Base-by-base conservation (phyloP, 2,888 invertebrate genomes). In the Plusia festucae region DNA sequence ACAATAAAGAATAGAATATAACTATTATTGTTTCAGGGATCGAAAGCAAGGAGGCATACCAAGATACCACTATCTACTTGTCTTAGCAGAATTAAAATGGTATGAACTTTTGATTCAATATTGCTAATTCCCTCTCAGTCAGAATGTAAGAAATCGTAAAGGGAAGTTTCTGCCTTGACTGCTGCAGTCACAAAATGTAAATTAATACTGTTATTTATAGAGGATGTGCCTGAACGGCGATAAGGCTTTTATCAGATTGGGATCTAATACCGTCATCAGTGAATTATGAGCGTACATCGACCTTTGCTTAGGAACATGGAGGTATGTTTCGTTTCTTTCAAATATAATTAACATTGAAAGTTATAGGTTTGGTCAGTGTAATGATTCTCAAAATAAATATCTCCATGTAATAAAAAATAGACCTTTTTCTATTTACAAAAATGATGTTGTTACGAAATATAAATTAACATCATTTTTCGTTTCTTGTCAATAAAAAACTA, bases 121-220 rank as follows among this genome's bases (percentile, higher is more conserved):
- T n/a, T 34, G 13, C 15, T 15, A 15, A 15, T 34, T 34, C 13
- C 13, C 34, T 13, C 15, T 15, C 34, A 34, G 15, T 34, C 34
- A 34, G 15, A 34, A 34, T 34, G 22, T 27, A 34, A 34, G 9
- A 55, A n/a, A 40, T 9, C 22, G 22, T 49, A 53, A 53, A 54
- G 54, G 49, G 24, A 20, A 46, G 9, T 49, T n/a, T 44, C n/a
- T 27, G 44, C 34, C 32, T 65, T 44, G 62, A 46, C 52, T 58
- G 30, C 55, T 9, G 34, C 18, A 34, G 55, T 59, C 27, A 22
- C 18, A 59, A 59, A 73, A 60, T 73, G 60, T 69, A 76, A 72
- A 68, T 67, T 70, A 78, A 78, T 70, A 69, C 65, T 61, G 46
- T 46, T 49, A 65, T 82, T 79, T 73, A 68, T 78, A 79, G 68